Evolutionary conservation across 2,888 invertebrate genomes (phyloP).

Genomic region (Lasioglossum villosulum): DNA sequence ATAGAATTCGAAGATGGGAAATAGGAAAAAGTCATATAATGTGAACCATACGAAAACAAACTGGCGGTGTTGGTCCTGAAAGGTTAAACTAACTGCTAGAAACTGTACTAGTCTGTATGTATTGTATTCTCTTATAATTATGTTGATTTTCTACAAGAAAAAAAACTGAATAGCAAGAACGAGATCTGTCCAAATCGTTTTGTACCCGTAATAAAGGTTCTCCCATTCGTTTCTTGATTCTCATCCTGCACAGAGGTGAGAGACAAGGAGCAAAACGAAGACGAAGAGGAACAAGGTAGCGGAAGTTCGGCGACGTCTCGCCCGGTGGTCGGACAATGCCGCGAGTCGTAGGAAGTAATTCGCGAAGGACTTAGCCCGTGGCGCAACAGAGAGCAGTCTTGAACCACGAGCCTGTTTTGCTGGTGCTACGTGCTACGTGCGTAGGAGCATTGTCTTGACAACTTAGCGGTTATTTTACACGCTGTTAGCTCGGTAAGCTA

Average conservation of each 20-base stretch:
- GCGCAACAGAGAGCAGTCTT: slow-evolving; percentile 29
- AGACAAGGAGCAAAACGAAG: slow-evolving; percentile 9
- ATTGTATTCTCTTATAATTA: no score
- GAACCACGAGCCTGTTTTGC: slow-evolving; percentile 65
- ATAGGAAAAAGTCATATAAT: no score
- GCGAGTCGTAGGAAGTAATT: slow-evolving; percentile 76
- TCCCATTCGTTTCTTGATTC: neutral
- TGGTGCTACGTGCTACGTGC: slow-evolving; percentile 37
- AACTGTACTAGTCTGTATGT: no score
- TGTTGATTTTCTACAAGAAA: no score
- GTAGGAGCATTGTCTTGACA: slow-evolving; percentile 82
- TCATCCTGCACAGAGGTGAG: neutral
- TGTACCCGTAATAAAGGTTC: neutral
- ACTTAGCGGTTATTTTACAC: slow-evolving; percentile 85
- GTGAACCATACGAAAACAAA: no score
- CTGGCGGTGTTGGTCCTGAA: no score
- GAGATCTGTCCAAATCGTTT: neutral
- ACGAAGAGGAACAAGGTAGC: slow-evolving; percentile 9
- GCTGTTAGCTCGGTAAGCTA: slow-evolving; percentile 84
- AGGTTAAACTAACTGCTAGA: no score
- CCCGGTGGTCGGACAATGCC: slow-evolving; percentile 75
- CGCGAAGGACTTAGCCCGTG: slow-evolving; percentile 71
- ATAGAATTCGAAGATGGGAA: no score
- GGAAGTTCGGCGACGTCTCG: slow-evolving; percentile 74
- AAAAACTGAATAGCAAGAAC: neutral